Evolutionary conservation across 2,113 vertebrate species (phyloP), one percentile per base, ranked within the genome.

Genomic region (Spea bombifrons): DNA sequence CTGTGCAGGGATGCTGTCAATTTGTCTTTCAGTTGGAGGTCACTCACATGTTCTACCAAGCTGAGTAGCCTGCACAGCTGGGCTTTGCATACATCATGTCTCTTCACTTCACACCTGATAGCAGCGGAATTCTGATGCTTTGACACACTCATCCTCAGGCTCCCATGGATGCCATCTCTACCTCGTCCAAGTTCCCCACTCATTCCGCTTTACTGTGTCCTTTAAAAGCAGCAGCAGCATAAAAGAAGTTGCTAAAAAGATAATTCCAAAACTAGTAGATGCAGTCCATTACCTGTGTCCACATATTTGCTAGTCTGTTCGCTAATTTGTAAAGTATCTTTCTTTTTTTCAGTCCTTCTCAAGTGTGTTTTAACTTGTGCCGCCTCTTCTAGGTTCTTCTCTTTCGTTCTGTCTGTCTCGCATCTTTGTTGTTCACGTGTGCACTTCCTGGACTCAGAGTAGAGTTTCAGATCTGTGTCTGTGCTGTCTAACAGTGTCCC

Each of bases 21-120:
- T 65, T 84, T 90, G 0, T 83, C 88, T 43, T 87, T 89, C n/a
- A 95, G 90, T 81, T 86, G 87, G 2, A 81, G 85, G 55, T 95
- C 90, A 0, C 17, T 59, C 1, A 95, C 90, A 13, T 87, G 85
- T 16, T 91, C 93, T 76, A 91, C 82, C 83, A 95, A 88, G 75
- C 87, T 92, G 52, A 76, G 84, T 4, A 94, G 84, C 79, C 84
- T 87, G 77, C 78, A 88, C 69, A 94, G 71, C 5, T 88, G 89
- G 5, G 69, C 87, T 82, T 93, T 90, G 17, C 92, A 84, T 8
- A 85, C 85, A 0, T 91, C 90, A 13, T 93, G 84, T 74, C 92
- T 86, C 84, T 87, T 91, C 59, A 94, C 88, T 86, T 95, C 94
- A 0, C 90, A 86, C 55, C 88, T 88, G 76, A 95, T 92, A 66